phyloP scores from a whole-genome alignment of 1,140 invertebrate genomes.

The Steinernema feltiae region DNA sequence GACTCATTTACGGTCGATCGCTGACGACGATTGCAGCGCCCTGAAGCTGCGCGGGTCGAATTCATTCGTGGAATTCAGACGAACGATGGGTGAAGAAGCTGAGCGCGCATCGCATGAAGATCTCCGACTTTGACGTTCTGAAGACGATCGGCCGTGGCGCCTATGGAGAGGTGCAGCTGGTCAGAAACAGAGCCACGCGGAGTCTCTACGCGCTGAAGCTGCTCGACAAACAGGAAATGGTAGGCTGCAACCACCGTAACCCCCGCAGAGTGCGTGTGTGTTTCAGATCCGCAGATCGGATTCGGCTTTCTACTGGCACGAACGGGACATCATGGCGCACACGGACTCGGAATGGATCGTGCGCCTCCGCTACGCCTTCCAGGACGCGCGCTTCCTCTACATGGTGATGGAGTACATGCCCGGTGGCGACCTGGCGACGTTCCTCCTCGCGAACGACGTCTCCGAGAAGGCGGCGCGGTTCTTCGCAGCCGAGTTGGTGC shows the following conservation, averaged over 20 bases:
- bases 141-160: constrained; percentile 96
- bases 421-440: constrained; percentile 90
- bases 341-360: constrained; percentile 98
- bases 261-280: not conserved
- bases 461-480: constrained; percentile 98
- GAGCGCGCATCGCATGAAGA: constrained; percentile 81
- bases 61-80: too few relatives aligned
- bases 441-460: constrained; percentile 97
- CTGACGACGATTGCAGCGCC: too few relatives aligned
- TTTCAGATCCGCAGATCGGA: constrained; percentile 85
- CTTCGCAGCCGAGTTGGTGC: constrained; percentile 97
- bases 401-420: constrained; percentile 99
- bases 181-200: constrained; percentile 80
- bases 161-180: constrained; percentile 95
- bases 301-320: constrained; percentile 99
- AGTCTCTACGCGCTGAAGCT: constrained; percentile 96
- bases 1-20: too few relatives aligned
- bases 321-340: constrained; percentile 97
- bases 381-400: constrained; percentile 65
- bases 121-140: constrained; percentile 85
- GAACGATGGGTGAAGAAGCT: constrained; percentile 75
- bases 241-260: constrained; percentile 51
- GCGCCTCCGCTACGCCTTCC: constrained; percentile 89
- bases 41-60: too few relatives aligned
- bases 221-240: constrained; percentile 96